Evolutionary conservation across 2,797 vertebrate genomes (phyloP).

Genomic region (Eurystomus glaucurus): DNA sequence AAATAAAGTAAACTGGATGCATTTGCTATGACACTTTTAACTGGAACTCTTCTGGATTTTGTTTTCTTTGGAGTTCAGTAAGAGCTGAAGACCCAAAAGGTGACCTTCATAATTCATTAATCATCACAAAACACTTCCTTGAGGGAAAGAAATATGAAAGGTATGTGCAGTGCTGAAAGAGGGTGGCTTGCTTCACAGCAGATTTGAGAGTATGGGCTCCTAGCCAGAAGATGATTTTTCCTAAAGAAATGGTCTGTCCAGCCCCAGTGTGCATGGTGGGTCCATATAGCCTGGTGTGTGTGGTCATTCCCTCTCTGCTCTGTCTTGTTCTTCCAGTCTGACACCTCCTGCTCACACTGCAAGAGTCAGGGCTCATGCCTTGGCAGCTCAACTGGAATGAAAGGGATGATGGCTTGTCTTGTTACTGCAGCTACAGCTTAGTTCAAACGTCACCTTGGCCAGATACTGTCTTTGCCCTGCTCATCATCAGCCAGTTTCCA

Average conservation of each 20-base stretch:
- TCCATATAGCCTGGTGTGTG: background rate
- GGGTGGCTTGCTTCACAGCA: background rate
- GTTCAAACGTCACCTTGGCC: background rate
- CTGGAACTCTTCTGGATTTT: background rate
- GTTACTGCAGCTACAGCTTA: accelerated
- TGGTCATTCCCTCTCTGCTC: accelerated
- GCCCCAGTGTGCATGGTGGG: background rate
- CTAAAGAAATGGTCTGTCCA: background rate
- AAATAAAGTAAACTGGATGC: constrained; percentile 35
- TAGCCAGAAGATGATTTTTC: background rate
- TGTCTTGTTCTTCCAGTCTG: background rate
- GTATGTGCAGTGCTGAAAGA: constrained; percentile 35
- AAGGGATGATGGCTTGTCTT: background rate
- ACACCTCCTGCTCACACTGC: background rate
- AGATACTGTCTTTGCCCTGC: background rate
- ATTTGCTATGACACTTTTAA: constrained; percentile 22
- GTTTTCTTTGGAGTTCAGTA: constrained; percentile 14
- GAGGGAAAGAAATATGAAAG: constrained; percentile 55
- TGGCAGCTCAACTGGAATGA: background rate
- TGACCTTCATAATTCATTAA: constrained; percentile 58
- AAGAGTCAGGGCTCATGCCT: background rate
- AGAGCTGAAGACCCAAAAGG: constrained; percentile 29
- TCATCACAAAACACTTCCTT: constrained; percentile 40
- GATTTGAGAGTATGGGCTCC: background rate
- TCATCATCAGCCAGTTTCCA: background rate